phyloP scores from a whole-genome alignment of 1,140 invertebrate genomes.

The Brachionus calyciflorus region DNA sequence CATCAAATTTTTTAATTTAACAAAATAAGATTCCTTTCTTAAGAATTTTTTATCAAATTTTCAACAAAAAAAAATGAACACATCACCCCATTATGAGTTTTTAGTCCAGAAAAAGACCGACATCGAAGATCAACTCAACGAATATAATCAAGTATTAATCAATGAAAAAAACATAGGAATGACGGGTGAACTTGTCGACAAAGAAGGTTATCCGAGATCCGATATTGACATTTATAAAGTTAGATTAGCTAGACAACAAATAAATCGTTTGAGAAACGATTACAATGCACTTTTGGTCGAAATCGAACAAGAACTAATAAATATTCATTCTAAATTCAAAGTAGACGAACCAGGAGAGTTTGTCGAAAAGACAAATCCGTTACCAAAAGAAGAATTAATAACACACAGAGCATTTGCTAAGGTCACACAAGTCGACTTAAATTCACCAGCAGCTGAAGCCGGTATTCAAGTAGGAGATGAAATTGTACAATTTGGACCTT shows the following conservation, averaged over 20 bases:
- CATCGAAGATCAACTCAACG: slow-evolving; percentile 37
- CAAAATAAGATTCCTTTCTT: neutral
- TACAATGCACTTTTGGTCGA: slow-evolving; percentile 39
- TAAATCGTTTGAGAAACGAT: slow-evolving; percentile 41
- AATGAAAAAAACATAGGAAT: slow-evolving; percentile 46
- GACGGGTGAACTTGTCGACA: slow-evolving; percentile 28
- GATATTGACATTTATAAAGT: slow-evolving; percentile 45
- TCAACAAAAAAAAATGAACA: neutral
- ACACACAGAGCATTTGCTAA: slow-evolving; percentile 1
- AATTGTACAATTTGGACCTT: slow-evolving; percentile 25
- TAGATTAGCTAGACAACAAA: neutral
- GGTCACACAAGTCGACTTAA: neutral
- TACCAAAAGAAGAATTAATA: neutral
- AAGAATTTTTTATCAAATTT: neutral
- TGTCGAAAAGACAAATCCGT: neutral
- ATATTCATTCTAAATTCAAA: slow-evolving; percentile 30
- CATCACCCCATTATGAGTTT: slow-evolving; percentile 6
- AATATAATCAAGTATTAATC: slow-evolving; percentile 19
- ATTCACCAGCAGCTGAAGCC: slow-evolving; percentile 23
- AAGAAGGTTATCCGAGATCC: slow-evolving; percentile 41
- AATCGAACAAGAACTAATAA: slow-evolving; percentile 24
- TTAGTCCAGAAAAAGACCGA: neutral
- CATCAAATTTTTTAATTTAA: too few species aligned
- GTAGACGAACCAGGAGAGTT: neutral
- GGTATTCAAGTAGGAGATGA: slow-evolving; percentile 6